These are phyloP conservation scores for Plagiodera versicolora DNA, from an alignment of 2,888 invertebrate genomes.

Conservation along the genomic window DNA sequence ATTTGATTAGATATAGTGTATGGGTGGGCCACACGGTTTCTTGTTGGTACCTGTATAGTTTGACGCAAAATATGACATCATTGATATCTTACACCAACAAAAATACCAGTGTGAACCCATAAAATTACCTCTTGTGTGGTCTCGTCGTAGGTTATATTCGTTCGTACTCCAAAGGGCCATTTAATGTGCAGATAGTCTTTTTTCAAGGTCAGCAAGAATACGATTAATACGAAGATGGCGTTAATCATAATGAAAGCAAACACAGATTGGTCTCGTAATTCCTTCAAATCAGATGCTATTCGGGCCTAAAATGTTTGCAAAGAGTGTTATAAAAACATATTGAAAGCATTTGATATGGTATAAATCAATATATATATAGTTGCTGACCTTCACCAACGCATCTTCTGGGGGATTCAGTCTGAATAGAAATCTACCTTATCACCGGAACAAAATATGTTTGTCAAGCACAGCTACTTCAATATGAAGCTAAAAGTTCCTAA, in stretches of 20 bases:
- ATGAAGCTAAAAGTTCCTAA: no score
- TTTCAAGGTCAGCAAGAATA: slow-evolving; percentile 97
- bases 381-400: not conserved
- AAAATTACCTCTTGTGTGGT: slow-evolving; percentile 86
- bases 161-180: slow-evolving; percentile 94
- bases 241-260: slow-evolving; percentile 99
- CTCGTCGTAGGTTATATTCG: slow-evolving; percentile 90
- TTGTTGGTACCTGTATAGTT: slow-evolving; percentile 33
- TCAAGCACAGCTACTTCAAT: no score
- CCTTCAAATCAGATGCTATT: slow-evolving; percentile 89
- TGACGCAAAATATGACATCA: not conserved
- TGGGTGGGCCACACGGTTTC: slow-evolving; percentile 57
- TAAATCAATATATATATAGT: not conserved
- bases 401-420: no score
- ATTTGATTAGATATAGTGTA: slow-evolving; percentile 57
- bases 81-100: slow-evolving; percentile 22
- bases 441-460: no score
- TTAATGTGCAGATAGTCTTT: slow-evolving; percentile 95
- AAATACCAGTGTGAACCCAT: slow-evolving; percentile 42
- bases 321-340: slow-evolving; percentile 13
- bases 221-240: slow-evolving; percentile 97
- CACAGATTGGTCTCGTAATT: slow-evolving; percentile 91
- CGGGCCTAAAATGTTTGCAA: slow-evolving; percentile 71
- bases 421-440: no score
- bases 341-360: not conserved